phyloP scores from a whole-genome alignment of 2,113 vertebrate genomes.

The Muntiacus reevesi region DNA sequence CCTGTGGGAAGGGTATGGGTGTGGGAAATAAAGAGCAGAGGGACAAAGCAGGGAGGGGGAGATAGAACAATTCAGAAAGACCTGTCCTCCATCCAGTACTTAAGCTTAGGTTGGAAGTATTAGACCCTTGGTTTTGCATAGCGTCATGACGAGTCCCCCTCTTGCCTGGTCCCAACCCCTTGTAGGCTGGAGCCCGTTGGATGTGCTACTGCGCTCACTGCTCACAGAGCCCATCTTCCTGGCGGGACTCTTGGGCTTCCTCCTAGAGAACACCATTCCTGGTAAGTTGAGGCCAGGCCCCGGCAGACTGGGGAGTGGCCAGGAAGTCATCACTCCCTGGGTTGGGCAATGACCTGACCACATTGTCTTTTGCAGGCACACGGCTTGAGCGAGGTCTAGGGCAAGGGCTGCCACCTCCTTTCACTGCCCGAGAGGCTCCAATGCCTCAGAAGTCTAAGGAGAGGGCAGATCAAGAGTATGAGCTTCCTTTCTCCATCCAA shows the following conservation, averaged over 20 bases:
- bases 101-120: neutral
- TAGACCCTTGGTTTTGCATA: neutral
- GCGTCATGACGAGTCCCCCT: neutral
- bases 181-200: conserved; percentile 82
- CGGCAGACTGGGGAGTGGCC: neutral
- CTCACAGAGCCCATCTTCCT: conserved; percentile 85
- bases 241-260: conserved; percentile 86
- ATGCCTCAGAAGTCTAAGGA: neutral
- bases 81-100: neutral
- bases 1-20: neutral
- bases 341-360: neutral
- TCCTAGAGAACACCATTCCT: conserved; percentile 89
- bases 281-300: conserved; percentile 78
- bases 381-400: conserved; percentile 51
- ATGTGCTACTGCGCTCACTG: conserved; percentile 83
- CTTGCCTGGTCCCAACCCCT: neutral
- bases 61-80: neutral
- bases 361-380: conserved; percentile 43
- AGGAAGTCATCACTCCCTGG: neutral
- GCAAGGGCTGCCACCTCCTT: conserved; percentile 3
- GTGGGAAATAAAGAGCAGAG: neutral
- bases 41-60: neutral
- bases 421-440: neutral
- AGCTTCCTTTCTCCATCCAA: conserved; percentile 65
- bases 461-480: conserved; percentile 50